Evolutionary conservation across 2,888 invertebrate species (phyloP).

Genomic region (Homarus gammarus): DNA sequence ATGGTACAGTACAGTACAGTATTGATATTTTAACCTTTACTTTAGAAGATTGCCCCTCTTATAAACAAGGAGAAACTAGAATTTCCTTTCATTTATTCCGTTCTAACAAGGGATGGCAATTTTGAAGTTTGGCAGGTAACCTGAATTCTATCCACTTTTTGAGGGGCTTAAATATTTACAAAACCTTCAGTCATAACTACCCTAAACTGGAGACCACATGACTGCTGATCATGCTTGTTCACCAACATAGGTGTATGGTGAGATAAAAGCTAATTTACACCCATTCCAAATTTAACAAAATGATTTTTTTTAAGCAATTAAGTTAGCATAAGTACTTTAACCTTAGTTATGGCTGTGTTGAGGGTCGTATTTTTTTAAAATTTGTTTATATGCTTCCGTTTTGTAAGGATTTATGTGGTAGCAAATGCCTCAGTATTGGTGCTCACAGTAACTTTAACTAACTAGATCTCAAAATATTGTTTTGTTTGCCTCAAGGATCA

Average conservation of each 20-base stretch:
- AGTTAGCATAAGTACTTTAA: conserved; percentile 48
- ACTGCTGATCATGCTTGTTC: conserved; percentile 12
- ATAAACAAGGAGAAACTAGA: conserved; percentile 11
- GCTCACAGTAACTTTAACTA: conserved; percentile 51
- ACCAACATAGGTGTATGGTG: neutral
- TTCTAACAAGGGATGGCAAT: neutral
- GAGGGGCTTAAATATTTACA: neutral
- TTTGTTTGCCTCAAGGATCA: conserved; percentile 35
- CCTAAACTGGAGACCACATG: neutral
- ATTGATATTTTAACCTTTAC: neutral
- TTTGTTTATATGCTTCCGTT: neutral
- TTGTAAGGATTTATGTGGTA: conserved; percentile 25
- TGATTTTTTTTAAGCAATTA: conserved; percentile 47
- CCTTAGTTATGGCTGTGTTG: conserved; percentile 49
- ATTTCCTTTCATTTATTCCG: no score
- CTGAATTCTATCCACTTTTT: conserved; percentile 23
- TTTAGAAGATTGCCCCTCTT: neutral
- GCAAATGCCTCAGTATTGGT: conserved; percentile 41
- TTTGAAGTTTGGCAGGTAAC: conserved; percentile 1
- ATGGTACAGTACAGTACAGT: no score
- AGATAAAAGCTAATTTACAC: conserved; percentile 20
- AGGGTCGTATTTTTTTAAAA: neutral
- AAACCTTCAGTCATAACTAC: neutral
- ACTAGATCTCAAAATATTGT: conserved; percentile 51
- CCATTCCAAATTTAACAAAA: conserved; percentile 51